Evolutionary conservation across 2,888 invertebrate species (phyloP), one percentile per base, ranked within the genome.

Genomic region (Mylabris sibirica): DNA sequence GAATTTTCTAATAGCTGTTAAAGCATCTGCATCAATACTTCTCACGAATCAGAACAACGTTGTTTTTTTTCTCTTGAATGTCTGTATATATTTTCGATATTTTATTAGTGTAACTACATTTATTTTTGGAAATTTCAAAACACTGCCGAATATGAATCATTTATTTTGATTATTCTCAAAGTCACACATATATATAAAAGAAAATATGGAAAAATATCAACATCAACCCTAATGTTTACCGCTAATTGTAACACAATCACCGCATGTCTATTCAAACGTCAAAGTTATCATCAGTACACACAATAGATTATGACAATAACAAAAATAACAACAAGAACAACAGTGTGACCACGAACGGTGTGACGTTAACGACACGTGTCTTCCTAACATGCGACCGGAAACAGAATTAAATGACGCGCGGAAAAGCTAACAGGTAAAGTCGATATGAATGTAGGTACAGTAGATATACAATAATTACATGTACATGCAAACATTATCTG

Each of bases 371-470:
- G 57, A 66, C 72, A 74, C 74, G 72, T 73, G 74, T 69, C 70
- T 65, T 60, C 64, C 60, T 67, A 64, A 68, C 72, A 68, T 73
- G 76, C 63, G 75, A 77, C 74, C 75, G 77, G 77, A 77, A 74
- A 68, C 68, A 64, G 64, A 76, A 77, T 77, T 74, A 75, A 77
- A 75, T 73, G 75, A 65, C 74, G 66, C 71, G 73, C 73, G 74
- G 75, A 74, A 70, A 75, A 73, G 76, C 71, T 72, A 74, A 76
- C 76, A 76, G 76, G 76, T 76, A 74, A 74, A 64, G 57, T 24
- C 57, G 57, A 57, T 24, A 57, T 22, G 22, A 57, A 24, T 57
- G 12, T 30, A 3, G 17, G n/a, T 60, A 38, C 3, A 38, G 38
- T 38, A 30, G 30, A 30, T 30, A 30, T 30, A 38, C 38, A 38